These are phyloP conservation scores for Perognathus longimembris DNA, from an alignment of 2,113 vertebrate species.

Conservation along the genomic window DNA sequence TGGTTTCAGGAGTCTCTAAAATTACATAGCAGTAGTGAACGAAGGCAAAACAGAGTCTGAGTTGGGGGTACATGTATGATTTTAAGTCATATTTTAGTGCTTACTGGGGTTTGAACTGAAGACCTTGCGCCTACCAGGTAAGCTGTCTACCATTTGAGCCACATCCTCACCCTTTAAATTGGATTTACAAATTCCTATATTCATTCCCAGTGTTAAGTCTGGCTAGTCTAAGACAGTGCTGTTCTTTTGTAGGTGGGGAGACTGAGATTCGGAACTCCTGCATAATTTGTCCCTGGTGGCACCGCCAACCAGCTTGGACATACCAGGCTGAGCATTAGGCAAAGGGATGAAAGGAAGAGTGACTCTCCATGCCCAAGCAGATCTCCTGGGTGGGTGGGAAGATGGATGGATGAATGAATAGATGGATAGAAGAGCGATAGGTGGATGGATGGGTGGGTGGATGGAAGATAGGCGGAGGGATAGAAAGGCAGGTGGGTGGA, in stretches of 20 bases:
- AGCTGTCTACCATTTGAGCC: too few species aligned
- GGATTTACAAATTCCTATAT: too few species aligned
- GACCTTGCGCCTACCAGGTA: too few species aligned
- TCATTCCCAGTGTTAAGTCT: neutral
- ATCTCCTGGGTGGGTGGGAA: too few species aligned
- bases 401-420: neutral
- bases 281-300: neutral
- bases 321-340: neutral
- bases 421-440: neutral
- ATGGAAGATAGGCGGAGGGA: too few species aligned
- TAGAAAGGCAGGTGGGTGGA: too few species aligned
- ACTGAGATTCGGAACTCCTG: neutral
- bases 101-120: neutral
- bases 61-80: neutral
- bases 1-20: neutral
- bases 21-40: neutral
- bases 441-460: too few species aligned
- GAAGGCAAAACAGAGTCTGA: neutral
- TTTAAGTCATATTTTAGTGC: constrained; percentile 8
- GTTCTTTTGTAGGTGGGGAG: neutral
- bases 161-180: too few species aligned
- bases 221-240: too few species aligned
- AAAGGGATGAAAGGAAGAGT: neutral
- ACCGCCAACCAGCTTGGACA: neutral
- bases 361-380: too few species aligned